These are phyloP conservation scores for Salminus brasiliensis DNA, from an alignment of 2,113 vertebrate species.

Conservation along the genomic window DNA sequence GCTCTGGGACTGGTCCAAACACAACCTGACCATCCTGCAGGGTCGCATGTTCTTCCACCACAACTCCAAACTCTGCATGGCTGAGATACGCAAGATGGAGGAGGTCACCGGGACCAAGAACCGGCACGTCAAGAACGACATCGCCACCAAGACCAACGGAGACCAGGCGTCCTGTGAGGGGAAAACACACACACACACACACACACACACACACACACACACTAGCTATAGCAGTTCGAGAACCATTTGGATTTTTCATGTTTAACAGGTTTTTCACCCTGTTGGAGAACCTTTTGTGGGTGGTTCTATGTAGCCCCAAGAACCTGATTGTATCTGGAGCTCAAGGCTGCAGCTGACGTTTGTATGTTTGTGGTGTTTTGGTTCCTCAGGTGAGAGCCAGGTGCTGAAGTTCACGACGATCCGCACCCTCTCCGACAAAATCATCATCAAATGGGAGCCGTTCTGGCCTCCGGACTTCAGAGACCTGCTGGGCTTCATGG, in stretches of 20 bases:
- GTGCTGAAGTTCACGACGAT: slow-evolving; percentile 85
- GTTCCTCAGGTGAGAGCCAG: slow-evolving; percentile 85
- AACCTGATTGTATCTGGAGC: no score
- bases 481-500: slow-evolving; percentile 95
- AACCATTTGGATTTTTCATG: no score
- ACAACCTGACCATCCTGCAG: slow-evolving; percentile 88
- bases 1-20: slow-evolving; percentile 98
- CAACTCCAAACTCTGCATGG: slow-evolving; percentile 94
- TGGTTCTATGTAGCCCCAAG: no score
- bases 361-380: not conserved
- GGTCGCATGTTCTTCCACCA: slow-evolving; percentile 96
- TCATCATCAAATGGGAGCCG: slow-evolving; percentile 88
- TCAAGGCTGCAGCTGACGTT: not conserved
- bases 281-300: no score
- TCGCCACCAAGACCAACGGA: slow-evolving; percentile 89
- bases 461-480: slow-evolving; percentile 95
- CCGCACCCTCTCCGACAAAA: slow-evolving; percentile 82
- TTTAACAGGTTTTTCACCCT: no score
- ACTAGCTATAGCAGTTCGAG: no score
- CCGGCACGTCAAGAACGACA: slow-evolving; percentile 88
- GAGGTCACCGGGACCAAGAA: slow-evolving; percentile 86
- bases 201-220: not conserved
- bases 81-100: slow-evolving; percentile 92
- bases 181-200: not conserved
- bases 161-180: slow-evolving; percentile 95